phyloP scores from a whole-genome alignment of 2,888 invertebrate genomes.

The Drosophila testacea region DNA sequence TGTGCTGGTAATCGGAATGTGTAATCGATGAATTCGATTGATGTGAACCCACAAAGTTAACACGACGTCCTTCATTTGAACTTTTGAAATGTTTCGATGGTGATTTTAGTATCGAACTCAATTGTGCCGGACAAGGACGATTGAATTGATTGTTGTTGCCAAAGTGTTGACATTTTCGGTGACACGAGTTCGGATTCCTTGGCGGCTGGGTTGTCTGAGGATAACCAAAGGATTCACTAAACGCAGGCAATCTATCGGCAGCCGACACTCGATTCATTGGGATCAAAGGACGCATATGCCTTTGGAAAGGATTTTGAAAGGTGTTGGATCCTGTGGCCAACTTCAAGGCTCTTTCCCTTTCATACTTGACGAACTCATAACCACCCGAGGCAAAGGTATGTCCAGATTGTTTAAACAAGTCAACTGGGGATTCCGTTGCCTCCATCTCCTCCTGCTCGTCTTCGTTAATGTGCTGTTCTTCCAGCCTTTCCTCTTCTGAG shows the following conservation, averaged over 20 bases:
- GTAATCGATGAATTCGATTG: not conserved
- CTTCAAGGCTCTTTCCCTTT: not conserved
- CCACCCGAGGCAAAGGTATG: not conserved
- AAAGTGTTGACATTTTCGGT: not conserved
- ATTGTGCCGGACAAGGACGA: not conserved
- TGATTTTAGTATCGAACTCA: constrained; percentile 37
- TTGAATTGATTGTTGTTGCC: not conserved
- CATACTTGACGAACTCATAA: not conserved
- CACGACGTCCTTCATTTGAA: constrained; percentile 13
- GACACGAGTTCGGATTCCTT: not conserved
- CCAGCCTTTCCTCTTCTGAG: not conserved
- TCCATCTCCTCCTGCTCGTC: not conserved
- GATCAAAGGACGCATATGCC: not conserved
- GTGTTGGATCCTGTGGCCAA: not conserved
- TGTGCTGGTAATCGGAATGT: not conserved
- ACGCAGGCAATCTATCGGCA: not conserved
- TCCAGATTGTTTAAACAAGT: too few species aligned
- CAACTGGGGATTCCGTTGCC: too few species aligned
- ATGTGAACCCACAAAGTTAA: constrained; percentile 27
- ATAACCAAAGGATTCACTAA: constrained; percentile 25
- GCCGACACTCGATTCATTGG: not conserved
- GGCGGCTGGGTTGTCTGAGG: not conserved
- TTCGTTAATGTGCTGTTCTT: not conserved
- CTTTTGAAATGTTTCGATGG: constrained; percentile 1
- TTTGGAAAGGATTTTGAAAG: not conserved